A percentile compares a stretch with the other conserved stretches of the same genome.
Evolutionary conservation across 2,797 vertebrate genomes (phyloP).

Genomic region (Lates japonicus): DNA sequence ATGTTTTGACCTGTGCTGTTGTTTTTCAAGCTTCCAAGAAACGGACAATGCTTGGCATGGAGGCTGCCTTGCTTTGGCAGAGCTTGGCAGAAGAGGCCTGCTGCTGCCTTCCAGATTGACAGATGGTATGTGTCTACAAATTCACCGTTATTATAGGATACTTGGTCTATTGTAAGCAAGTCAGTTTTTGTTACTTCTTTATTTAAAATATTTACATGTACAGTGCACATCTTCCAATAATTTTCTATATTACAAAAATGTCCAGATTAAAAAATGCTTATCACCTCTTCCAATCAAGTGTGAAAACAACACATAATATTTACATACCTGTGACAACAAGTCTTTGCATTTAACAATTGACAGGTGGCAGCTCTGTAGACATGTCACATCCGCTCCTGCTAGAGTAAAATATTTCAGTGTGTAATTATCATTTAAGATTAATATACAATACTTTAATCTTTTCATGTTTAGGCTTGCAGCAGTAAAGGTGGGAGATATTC

Average conservation of each 20-base stretch:
- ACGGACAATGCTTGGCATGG: conserved; percentile 96
- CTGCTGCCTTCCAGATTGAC: conserved; percentile 92
- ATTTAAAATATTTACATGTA: conserved; percentile 55
- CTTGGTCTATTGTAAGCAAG: not conserved
- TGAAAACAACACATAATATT: conserved; percentile 27
- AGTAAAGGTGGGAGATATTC: conserved; percentile 18
- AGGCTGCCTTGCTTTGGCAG: conserved; percentile 95
- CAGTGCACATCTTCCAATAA: conserved; percentile 23
- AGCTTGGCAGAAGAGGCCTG: conserved; percentile 95
- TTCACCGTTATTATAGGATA: not conserved
- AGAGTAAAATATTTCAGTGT: conserved; percentile 57
- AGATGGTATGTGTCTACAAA: conserved; percentile 87
- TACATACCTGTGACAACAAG: conserved; percentile 1
- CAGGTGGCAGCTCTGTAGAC: conserved; percentile 19
- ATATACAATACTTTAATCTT: conserved; percentile 15
- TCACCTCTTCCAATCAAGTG: conserved; percentile 24
- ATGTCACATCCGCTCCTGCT: conserved; percentile 9
- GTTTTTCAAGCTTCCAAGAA: conserved; percentile 92
- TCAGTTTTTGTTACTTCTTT: conserved; percentile 41
- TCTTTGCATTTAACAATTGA: conserved; percentile 28
- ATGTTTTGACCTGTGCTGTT: conserved; percentile 46
- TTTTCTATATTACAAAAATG: conserved; percentile 35
- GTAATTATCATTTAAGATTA: conserved; percentile 36
- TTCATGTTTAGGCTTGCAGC: conserved; percentile 24
- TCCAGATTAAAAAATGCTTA: conserved; percentile 29